Base-by-base conservation (phyloP, 2,797 vertebrate genomes). In the Oreochromis grahami region DNA sequence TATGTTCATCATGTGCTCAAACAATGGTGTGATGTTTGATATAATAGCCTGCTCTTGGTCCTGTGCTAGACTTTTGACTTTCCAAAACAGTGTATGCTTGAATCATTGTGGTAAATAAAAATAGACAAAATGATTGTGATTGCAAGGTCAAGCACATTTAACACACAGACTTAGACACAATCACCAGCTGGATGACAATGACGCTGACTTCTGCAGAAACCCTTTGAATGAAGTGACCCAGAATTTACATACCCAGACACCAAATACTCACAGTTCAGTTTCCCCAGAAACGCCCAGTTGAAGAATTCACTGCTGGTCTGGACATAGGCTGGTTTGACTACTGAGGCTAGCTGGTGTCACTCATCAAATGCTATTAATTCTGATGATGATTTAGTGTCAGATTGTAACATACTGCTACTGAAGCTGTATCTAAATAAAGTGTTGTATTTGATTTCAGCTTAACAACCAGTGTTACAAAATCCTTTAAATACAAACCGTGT, bases 181-280 rank as follows among this genome's bases (percentile, higher is more conserved):
- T 2, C 60, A 53, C 90, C 88, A 77, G 89, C 45, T 6, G 4
- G 85, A 83, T 50, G 41, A 92, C 90, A 77, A 85, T 21, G 84
- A 84, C 77, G 45, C 77, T 82, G 87, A 82, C 83, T 81, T 51
- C 70, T 36, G 80, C 13, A 50, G 78, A 91, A 90, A 83, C 58
- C 36, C 80, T 82, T 80, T 80, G 84, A 83, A 87, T 80, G 83
- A 88, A 89, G 89, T 86, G 78, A 91, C 68, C 87, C 77, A 43
- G 51, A 76, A 85, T 94, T 92, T 89, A 81, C 90, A 88, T 48
- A 32, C 34, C 19, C 88, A 55, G 81, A 85, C 84, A 10, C 88
- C 81, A 93, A 93, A 93, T 88, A 89, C 80, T 70, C 77, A 65
- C 68, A 17, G 84, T 63, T 72, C 24, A 29, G 12, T 76, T 48